Evolutionary conservation across 2,888 invertebrate species (phyloP).

Genomic region (Nemotelus nigrinus): DNA sequence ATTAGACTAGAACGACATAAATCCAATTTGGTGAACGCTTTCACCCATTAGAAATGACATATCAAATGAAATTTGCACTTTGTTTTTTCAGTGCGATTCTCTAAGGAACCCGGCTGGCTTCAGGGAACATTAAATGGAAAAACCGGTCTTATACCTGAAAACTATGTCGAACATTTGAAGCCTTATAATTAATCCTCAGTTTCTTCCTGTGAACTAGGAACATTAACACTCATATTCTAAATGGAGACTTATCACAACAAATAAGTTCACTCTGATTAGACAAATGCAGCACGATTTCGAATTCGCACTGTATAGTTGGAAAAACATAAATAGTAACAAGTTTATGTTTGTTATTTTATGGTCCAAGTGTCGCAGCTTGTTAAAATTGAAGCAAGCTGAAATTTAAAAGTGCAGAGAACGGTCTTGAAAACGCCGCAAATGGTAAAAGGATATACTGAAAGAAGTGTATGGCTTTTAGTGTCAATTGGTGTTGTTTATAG

Average conservation of each 20-base stretch:
- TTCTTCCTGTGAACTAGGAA: background rate
- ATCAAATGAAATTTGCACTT: constrained; percentile 20
- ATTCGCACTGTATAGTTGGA: no score
- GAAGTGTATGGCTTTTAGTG: background rate
- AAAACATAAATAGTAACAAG: no score
- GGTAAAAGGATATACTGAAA: no score
- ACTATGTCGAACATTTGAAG: constrained; percentile 84
- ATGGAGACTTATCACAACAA: constrained; percentile 17
- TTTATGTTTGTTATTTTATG: no score
- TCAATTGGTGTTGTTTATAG: constrained; percentile 6
- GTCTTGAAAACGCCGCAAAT: no score
- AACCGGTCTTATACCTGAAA: constrained; percentile 93
- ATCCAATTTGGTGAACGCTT: no score
- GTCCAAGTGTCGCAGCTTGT: no score
- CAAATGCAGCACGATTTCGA: background rate
- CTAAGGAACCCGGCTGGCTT: constrained; percentile 97
- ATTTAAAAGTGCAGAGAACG: no score
- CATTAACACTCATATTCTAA: constrained; percentile 9
- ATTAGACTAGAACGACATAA: no score
- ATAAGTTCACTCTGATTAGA: constrained; percentile 8
- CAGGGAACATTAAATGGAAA: constrained; percentile 93
- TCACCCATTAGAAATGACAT: background rate
- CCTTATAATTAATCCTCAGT: constrained; percentile 57
- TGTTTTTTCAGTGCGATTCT: constrained; percentile 77
- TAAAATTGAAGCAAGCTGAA: no score